These are phyloP conservation scores for Syrphus vitripennis DNA, from an alignment of 2,888 invertebrate species.

Conservation along the genomic window DNA sequence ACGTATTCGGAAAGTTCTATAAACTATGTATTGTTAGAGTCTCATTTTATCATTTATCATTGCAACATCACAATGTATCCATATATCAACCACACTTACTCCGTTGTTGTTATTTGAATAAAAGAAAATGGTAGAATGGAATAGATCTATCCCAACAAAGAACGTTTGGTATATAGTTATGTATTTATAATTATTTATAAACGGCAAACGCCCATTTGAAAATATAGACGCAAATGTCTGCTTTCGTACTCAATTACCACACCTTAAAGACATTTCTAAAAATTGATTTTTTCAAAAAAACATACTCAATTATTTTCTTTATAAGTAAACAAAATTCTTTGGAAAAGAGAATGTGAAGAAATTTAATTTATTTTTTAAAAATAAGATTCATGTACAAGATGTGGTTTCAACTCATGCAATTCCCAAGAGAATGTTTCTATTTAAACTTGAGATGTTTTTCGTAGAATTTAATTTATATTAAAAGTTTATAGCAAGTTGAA, in stretches of 20 bases:
- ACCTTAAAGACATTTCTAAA: not conserved
- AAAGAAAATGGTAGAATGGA: not conserved
- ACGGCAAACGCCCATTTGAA: conserved; percentile 25
- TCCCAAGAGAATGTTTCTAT: not conserved
- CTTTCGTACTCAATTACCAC: not conserved
- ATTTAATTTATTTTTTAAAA: too few species aligned
- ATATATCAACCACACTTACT: not conserved
- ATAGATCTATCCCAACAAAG: not conserved
- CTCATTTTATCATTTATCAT: not conserved
- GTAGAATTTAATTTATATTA: too few species aligned
- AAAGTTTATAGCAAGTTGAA: too few species aligned
- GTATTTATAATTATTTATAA: conserved; percentile 51
- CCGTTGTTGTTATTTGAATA: not conserved
- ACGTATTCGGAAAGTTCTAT: not conserved
- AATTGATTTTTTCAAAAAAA: not conserved
- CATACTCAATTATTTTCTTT: not conserved
- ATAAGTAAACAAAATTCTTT: not conserved
- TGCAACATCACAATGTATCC: not conserved
- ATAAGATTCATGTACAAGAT: too few species aligned
- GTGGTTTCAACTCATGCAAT: not conserved
- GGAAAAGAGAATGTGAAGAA: not conserved
- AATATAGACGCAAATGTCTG: not conserved
- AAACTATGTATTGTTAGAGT: not conserved
- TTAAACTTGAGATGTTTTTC: not conserved
- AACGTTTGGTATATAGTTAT: not conserved